These are phyloP conservation scores for Anticlea derivata DNA, from an alignment of 2,888 invertebrate species.

Conservation along the genomic window DNA sequence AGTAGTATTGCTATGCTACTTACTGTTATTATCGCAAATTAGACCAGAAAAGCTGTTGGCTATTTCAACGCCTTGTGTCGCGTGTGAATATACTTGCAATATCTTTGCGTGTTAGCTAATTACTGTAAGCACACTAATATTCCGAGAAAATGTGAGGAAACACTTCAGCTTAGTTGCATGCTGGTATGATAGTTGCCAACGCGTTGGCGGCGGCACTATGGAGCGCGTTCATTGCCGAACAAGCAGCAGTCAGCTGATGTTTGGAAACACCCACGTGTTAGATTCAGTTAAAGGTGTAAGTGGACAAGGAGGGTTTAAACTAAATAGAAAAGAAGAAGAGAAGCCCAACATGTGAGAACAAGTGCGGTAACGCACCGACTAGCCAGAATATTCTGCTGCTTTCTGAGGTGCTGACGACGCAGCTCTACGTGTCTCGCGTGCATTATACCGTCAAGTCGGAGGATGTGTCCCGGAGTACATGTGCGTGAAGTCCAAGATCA, in stretches of 20 bases:
- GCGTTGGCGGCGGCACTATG: not conserved
- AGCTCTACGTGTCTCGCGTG: too few relatives aligned
- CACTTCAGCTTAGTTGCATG: conserved; percentile 10
- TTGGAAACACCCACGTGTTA: conserved; percentile 23
- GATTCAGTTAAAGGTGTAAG: too few relatives aligned
- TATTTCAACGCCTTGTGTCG: conserved; percentile 43
- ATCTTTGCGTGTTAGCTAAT: conserved; percentile 31
- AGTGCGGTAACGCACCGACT: too few relatives aligned
- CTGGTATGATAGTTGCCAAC: conserved; percentile 3
- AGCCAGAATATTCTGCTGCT: too few relatives aligned
- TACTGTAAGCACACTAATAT: conserved; percentile 23
- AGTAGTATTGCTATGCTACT: conserved; percentile 45
- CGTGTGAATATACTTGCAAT: conserved; percentile 42
- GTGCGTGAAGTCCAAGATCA: too few relatives aligned
- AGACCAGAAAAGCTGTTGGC: conserved; percentile 54
- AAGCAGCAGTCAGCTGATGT: conserved; percentile 13
- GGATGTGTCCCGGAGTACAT: too few relatives aligned
- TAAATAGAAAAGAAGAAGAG: too few relatives aligned
- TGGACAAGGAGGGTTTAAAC: too few relatives aligned
- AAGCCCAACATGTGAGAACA: too few relatives aligned
- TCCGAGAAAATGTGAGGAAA: conserved; percentile 30
- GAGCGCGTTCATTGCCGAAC: not conserved
- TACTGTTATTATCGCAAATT: conserved; percentile 55
- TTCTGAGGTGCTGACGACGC: too few relatives aligned
- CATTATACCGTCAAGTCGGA: too few relatives aligned